Evolutionary conservation across 2,888 invertebrate species (phyloP).

Genomic region (Podotricha telesiphe): DNA sequence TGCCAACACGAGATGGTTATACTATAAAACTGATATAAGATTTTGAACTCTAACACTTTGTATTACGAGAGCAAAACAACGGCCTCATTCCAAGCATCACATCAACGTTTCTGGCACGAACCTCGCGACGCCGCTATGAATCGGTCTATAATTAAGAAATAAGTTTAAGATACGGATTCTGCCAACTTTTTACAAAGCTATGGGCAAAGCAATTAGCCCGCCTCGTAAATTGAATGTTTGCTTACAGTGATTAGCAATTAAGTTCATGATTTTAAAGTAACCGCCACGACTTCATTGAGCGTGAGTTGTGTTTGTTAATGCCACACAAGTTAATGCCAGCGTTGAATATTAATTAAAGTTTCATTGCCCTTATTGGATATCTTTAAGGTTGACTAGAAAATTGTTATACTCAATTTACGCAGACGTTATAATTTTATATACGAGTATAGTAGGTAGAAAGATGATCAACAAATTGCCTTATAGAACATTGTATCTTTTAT

Average conservation of each 20-base stretch:
- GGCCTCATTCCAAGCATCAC: conserved; percentile 53
- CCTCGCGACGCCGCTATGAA: conserved; percentile 76
- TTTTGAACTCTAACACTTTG: conserved; percentile 51
- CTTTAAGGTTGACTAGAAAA: conserved; percentile 33
- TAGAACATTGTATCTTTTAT: neutral
- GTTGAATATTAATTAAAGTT: conserved; percentile 64
- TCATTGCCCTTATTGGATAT: conserved; percentile 46
- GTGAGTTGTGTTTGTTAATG: conserved; percentile 67
- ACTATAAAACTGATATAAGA: conserved; percentile 43
- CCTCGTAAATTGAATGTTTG: conserved; percentile 84
- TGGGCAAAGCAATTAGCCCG: conserved; percentile 79
- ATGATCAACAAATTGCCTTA: neutral
- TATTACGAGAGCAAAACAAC: conserved; percentile 52
- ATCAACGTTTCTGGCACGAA: conserved; percentile 65
- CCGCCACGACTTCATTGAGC: conserved; percentile 65
- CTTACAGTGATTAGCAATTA: conserved; percentile 83
- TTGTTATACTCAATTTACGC: neutral
- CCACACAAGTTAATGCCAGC: conserved; percentile 63
- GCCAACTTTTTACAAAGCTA: conserved; percentile 79
- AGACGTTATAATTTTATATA: neutral
- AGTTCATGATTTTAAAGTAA: conserved; percentile 72
- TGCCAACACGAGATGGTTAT: conserved; percentile 57
- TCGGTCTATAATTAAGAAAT: conserved; percentile 84
- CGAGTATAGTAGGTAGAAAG: neutral
- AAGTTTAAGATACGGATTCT: conserved; percentile 81